A percentile compares a stretch with the other conserved stretches of the same genome.
Evolutionary conservation across 2,113 vertebrate genomes (phyloP).

Genomic region (Natator depressus): DNA sequence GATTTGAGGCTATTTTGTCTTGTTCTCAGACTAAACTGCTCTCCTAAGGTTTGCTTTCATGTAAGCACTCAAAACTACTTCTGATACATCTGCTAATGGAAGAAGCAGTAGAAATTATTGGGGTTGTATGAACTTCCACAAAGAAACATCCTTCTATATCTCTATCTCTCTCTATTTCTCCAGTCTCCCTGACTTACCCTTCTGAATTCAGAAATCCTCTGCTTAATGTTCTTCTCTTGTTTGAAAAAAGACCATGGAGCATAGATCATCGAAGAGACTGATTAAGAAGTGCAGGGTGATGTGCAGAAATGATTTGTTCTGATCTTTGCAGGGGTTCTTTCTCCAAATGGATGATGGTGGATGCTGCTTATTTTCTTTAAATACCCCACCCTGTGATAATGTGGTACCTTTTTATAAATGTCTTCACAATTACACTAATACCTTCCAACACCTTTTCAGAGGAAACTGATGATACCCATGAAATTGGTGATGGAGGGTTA

Average conservation of each 20-base stretch:
- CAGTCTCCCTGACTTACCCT: background rate
- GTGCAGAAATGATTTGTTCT: background rate
- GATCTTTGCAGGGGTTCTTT: background rate
- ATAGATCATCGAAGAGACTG: background rate
- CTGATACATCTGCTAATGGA: background rate
- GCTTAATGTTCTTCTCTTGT: background rate
- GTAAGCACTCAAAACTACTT: background rate
- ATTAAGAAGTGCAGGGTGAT: background rate
- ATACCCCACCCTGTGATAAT: background rate
- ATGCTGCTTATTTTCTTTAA: background rate
- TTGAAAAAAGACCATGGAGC: background rate
- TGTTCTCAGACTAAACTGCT: background rate
- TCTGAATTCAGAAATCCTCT: background rate
- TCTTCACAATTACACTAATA: background rate
- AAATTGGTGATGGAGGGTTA: background rate
- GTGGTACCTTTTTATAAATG: rapidly evolving
- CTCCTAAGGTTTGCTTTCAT: background rate
- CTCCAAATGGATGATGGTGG: background rate
- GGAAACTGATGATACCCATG: background rate
- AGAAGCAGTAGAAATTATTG: background rate
- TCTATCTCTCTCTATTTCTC: background rate
- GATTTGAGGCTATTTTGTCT: background rate
- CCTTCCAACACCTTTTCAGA: background rate
- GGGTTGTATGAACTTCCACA: background rate
- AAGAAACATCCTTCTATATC: background rate